A percentile compares a stretch with the other conserved stretches of the same genome.
Evolutionary conservation across 2,113 vertebrate species (phyloP).

Genomic region (Lipophrys pholis): DNA sequence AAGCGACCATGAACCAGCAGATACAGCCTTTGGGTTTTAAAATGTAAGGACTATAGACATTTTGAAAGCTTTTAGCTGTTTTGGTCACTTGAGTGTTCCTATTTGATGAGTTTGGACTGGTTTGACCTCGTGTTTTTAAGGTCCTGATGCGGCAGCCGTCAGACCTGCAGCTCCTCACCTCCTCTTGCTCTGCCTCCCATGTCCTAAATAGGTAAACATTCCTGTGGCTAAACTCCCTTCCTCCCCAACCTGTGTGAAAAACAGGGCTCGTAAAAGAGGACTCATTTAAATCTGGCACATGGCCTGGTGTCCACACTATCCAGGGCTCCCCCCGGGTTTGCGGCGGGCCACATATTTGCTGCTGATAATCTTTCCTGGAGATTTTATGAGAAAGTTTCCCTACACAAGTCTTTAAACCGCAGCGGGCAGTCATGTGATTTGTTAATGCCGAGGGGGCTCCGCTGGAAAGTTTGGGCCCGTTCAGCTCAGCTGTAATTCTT

Average conservation of each 20-base stretch:
- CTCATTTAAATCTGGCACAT: slow-evolving; percentile 46
- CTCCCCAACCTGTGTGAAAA: slow-evolving; percentile 47
- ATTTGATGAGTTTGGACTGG: too few species aligned
- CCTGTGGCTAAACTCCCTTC: slow-evolving; percentile 53
- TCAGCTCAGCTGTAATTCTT: too few species aligned
- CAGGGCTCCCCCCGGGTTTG: slow-evolving; percentile 37
- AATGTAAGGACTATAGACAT: too few species aligned
- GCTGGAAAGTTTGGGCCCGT: too few species aligned
- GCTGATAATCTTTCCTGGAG: slow-evolving; percentile 62
- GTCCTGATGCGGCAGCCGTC: slow-evolving; percentile 28
- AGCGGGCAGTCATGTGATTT: background rate
- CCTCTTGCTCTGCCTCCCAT: slow-evolving; percentile 23
- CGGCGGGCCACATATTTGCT: slow-evolving; percentile 49
- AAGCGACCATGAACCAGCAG: too few species aligned
- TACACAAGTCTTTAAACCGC: slow-evolving; percentile 21
- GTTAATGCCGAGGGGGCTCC: too few species aligned
- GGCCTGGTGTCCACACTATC: slow-evolving; percentile 44
- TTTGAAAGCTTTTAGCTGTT: too few species aligned
- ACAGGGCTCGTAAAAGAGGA: slow-evolving; percentile 52
- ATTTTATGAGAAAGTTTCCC: slow-evolving; percentile 56
- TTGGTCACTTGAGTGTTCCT: too few species aligned
- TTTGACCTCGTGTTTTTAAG: background rate
- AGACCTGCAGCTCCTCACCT: slow-evolving; percentile 16
- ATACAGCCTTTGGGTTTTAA: too few species aligned
- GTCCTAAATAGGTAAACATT: slow-evolving; percentile 66